phyloP scores from a whole-genome alignment of 2,113 vertebrate species.

The Poecile atricapillus region DNA sequence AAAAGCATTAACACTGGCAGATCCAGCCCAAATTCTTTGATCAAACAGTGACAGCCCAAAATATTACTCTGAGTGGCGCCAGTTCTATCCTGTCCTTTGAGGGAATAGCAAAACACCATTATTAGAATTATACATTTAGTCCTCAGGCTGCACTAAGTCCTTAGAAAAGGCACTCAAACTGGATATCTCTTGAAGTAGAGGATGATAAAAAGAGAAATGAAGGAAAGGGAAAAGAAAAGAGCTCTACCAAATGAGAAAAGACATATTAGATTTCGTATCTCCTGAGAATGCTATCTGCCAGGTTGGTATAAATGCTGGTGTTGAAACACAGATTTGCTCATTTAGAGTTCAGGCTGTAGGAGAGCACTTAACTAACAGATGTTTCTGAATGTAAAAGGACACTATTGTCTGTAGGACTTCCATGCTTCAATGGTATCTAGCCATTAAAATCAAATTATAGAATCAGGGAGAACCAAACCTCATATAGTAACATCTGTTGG shows the following conservation, averaged over 20 bases:
- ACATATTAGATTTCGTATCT: not conserved
- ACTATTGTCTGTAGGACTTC: not conserved
- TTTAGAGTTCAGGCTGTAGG: not conserved
- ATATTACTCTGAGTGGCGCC: not conserved
- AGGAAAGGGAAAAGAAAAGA: not conserved
- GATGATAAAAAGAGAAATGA: not conserved
- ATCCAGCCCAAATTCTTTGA: not conserved
- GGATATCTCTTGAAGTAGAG: not conserved
- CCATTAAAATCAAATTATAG: constrained; percentile 53
- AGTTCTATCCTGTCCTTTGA: not conserved
- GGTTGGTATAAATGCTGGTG: not conserved
- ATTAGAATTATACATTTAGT: not conserved
- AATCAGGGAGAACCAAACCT: constrained; percentile 4
- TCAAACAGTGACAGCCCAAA: not conserved
- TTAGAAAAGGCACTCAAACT: not conserved
- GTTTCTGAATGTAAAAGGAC: constrained; percentile 34
- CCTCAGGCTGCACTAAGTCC: not conserved
- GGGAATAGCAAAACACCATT: not conserved
- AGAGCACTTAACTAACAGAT: not conserved
- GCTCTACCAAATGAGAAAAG: not conserved
- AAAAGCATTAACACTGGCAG: not conserved
- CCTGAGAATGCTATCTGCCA: not conserved
- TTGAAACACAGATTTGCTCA: not conserved
- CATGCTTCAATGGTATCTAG: not conserved
- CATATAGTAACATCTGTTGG: not conserved